A percentile compares a stretch with the other conserved stretches of the same genome.
phyloP scores from a whole-genome alignment of 1,140 invertebrate species.

The Drosophila varians region DNA sequence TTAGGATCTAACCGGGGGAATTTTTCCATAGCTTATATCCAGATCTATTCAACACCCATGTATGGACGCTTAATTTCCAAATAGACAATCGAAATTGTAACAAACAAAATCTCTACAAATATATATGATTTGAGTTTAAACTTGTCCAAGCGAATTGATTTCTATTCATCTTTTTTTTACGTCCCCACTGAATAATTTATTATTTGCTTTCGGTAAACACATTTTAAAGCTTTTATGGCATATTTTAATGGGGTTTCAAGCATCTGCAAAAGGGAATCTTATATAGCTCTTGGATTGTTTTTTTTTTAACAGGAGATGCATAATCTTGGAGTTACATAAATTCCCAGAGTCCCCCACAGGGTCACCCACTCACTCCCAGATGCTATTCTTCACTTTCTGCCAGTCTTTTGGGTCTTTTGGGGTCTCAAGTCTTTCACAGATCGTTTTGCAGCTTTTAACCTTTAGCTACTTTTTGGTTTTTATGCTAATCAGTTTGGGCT shows the following conservation, averaged over 20 bases:
- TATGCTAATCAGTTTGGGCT: conserved; percentile 28
- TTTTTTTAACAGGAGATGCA: background rate
- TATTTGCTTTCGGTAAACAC: conserved; percentile 12
- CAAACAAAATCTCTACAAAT: conserved; percentile 2
- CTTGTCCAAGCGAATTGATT: conserved; percentile 26
- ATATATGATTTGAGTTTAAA: background rate
- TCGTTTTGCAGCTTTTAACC: conserved; percentile 22
- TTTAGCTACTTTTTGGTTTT: conserved; percentile 1
- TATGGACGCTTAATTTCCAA: conserved; percentile 8
- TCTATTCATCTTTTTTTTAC: conserved; percentile 43
- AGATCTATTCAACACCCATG: conserved; percentile 20
- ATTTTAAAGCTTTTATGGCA: conserved; percentile 25
- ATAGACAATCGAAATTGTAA: conserved; percentile 14
- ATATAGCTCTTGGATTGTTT: background rate
- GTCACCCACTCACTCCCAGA: background rate
- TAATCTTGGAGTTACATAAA: background rate
- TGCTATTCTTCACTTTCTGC: background rate
- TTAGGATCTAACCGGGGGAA: conserved; percentile 3
- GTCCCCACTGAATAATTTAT: conserved; percentile 39
- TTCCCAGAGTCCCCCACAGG: background rate
- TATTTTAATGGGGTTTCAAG: conserved; percentile 14
- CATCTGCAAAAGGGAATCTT: conserved; percentile 17
- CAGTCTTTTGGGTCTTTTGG: background rate
- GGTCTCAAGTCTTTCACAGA: background rate
- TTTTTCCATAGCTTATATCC: conserved; percentile 19